Evolutionary conservation across 2,797 vertebrate species (phyloP), one percentile per base, ranked within the genome.

Genomic region (Clarias pachynema): DNA sequence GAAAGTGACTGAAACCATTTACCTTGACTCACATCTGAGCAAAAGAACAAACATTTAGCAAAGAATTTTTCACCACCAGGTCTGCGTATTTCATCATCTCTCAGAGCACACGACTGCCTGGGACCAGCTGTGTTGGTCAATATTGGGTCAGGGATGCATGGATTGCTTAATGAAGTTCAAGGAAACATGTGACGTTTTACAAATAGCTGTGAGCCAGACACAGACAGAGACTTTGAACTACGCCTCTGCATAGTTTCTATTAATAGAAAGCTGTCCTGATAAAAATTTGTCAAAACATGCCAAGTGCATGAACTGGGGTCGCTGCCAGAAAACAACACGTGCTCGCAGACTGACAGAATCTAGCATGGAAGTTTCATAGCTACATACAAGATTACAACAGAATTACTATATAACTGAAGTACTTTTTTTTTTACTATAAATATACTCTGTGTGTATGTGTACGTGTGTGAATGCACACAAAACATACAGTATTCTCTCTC

Each of bases 141-240:
- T 86, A 85, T 87, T 86, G 59, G 37, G 74, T 53, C 70, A 88
- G 70, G 57, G 49, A 83, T 66, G 60, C 62, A 77, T 81, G 53
- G 82, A 84, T 88, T 86, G 69, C 74, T 70, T 75, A 79, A 75
- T 82, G 34, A 70, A 62, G 84, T 81, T 84, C 86, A 87, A 86
- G 75, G 75, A 79, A 53, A 82, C 57, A 24, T 62, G 59, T 84
- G 44, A 81, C 72, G 60, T 68, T 82, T 59, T 65, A 63, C 80
- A 81, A 86, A 84, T 83, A 87, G 66, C 44, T 26, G 72, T 40
- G 59, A 18, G 34, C 78, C 26, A 81, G n/a, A 81, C 56, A 79
- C 70, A 85, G 68, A n/a, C 12, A 12, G 22, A 81, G 84, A 87
- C 87, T 82, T 87, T 87, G 85, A 85, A 73, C 81, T 81, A n/a